Conservation (phyloP, 2,888 invertebrate species). For the Luffia ferchaultella region DNA sequence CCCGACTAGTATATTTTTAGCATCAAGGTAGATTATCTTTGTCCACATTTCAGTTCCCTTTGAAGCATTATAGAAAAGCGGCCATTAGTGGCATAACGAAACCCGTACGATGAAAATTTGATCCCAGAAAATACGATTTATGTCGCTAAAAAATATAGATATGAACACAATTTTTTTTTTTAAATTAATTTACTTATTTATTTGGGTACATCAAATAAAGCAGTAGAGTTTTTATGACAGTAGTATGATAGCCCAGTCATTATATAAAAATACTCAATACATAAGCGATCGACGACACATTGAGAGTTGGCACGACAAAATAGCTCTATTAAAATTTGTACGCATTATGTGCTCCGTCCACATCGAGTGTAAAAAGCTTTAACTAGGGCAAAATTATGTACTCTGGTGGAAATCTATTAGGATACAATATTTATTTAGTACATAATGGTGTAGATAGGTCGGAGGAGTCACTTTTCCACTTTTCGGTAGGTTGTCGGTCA, state of each 20-base stretch:
- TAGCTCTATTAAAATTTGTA: constrained; percentile 13
- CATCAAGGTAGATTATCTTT: too few species aligned
- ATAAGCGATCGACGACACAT: constrained; percentile 6
- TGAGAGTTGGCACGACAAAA: constrained; percentile 6
- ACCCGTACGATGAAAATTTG: too few species aligned
- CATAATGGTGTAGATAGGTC: constrained; percentile 58
- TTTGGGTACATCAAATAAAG: too few species aligned
- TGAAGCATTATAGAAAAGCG: too few species aligned
- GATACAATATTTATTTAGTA: constrained; percentile 62
- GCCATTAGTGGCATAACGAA: too few species aligned
- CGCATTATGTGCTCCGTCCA: constrained; percentile 20
- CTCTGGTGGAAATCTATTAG: constrained; percentile 38
- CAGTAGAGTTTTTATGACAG: background rate
- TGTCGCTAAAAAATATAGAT: too few species aligned
- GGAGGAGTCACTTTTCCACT: constrained; percentile 65
- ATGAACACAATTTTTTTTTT: too few species aligned
- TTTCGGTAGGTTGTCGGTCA: constrained; percentile 61
- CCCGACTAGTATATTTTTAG: too few species aligned
- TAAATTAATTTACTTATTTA: too few species aligned
- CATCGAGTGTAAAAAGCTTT: constrained; percentile 28
- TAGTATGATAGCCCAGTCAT: background rate
- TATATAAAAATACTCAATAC: constrained; percentile 9
- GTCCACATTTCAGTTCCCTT: too few species aligned
- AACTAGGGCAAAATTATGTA: constrained; percentile 46
- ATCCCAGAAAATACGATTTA: too few species aligned